Base-by-base conservation (phyloP, 2,113 vertebrate species). In the Solea senegalensis region DNA sequence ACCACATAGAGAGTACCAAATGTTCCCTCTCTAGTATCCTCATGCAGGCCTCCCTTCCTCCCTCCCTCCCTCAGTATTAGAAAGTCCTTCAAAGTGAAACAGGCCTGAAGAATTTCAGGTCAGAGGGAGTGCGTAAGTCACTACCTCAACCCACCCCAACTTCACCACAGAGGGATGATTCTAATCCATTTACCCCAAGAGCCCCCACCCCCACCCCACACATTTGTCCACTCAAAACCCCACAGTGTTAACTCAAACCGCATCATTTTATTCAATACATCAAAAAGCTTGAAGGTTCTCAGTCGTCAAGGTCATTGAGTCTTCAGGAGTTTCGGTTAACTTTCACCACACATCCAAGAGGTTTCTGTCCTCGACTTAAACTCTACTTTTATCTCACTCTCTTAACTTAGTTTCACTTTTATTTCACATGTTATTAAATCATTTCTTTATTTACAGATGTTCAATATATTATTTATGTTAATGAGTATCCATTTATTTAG, bases 41-140 rank as follows among this genome's bases (percentile, higher is more conserved):
- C 50, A 26, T 65, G 39, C 63, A 26, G 73, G 74, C 74, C 79
- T 76, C 40, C 64, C 50, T 55, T 81, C 75, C 81, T 78, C 54
- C 21, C 21, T 21, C 21, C 21, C 21, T 21, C 21, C 21, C 21
- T 21, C 1, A 21, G 21, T 41, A 64, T 60, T 70, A 52, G 40
- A 86, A 78, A 85, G 63, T 55, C 80, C 87, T 86, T 89, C 72
- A 89, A 79, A 90, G 85, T 80, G 72, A 88, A 90, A 84, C 82
- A 70, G 81, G 83, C 74, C 74, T 67, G 65, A 82, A 90, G 83
- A 89, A 90, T 90, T 84, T 86, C 73, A 90, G 86, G 88, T 89
- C 89, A 87, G 81, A 70, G 16, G 26, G 79, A 82, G 83, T 80
- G 76, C 41, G 59, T 44, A 71, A 81, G 85, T 80, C 74, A 85